A percentile compares a stretch with the other conserved stretches of the same genome.
Conservation (phyloP, 2,113 vertebrate species). For the cattle (Bos taurus) region DNA sequence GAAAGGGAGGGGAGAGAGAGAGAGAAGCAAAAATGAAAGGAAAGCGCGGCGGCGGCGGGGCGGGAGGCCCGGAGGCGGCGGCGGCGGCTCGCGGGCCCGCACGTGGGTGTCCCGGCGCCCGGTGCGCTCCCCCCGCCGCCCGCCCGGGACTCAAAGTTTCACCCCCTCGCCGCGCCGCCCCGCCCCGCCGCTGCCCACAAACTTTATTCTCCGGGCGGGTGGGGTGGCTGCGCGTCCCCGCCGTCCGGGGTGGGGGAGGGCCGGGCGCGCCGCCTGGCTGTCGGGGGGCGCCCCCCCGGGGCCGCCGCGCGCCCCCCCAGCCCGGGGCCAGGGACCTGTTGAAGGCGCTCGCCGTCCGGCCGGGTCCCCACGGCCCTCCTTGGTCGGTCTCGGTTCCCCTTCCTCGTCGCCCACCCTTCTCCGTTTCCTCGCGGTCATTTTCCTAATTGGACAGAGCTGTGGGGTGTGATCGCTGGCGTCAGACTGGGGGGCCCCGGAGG, state of each 20-base stretch:
- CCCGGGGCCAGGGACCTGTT: conserved; percentile 29
- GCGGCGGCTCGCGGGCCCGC: conserved; percentile 29
- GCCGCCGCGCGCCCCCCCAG: background rate
- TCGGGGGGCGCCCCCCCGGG: background rate
- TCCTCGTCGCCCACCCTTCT: background rate
- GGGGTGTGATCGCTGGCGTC: conserved; percentile 51
- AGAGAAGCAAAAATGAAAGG: conserved; percentile 41
- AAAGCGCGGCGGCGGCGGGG: conserved; percentile 17
- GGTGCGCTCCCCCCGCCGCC: background rate
- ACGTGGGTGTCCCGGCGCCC: conserved; percentile 62
- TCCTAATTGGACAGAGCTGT: conserved; percentile 59
- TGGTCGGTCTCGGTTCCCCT: background rate
- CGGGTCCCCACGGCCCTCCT: background rate
- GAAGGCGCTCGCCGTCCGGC: background rate
- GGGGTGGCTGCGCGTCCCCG: conserved; percentile 36
- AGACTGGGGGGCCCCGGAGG: background rate
- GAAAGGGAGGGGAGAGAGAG: background rate
- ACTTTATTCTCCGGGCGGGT: conserved; percentile 59
- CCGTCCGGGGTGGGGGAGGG: background rate
- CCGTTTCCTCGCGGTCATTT: conserved; percentile 59
- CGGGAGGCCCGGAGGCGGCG: conserved; percentile 10
- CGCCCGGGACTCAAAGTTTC: conserved; percentile 66
- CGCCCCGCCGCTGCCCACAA: conserved; percentile 64
- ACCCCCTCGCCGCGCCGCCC: conserved; percentile 56
- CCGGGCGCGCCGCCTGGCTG: background rate